Conservation (phyloP, 37 sponge, comb jelly and placozoan species). For the Bolinopsis microptera region DNA sequence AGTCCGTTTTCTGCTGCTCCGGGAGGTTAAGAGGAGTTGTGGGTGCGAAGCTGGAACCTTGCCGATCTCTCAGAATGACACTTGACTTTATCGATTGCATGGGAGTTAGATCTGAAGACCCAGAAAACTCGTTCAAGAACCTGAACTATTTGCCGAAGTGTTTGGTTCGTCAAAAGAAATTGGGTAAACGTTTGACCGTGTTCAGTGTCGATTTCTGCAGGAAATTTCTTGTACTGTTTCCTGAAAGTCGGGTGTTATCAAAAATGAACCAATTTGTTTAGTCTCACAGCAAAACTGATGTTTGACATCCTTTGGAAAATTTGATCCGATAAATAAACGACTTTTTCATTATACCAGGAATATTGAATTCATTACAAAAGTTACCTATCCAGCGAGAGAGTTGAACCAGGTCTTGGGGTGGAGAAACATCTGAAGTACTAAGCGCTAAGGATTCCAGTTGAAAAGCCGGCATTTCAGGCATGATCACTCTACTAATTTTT, state of each 20-base stretch:
- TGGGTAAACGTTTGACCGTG: background rate
- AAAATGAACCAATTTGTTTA: too few relatives aligned
- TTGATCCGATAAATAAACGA: too few relatives aligned
- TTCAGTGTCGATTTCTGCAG: background rate
- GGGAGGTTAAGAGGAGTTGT: constrained; percentile 11
- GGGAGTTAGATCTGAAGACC: background rate
- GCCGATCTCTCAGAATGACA: background rate
- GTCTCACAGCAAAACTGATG: too few relatives aligned
- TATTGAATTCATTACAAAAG: too few relatives aligned
- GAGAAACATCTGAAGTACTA: background rate
- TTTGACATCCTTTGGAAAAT: too few relatives aligned
- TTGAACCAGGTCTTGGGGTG: background rate
- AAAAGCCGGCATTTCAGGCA: background rate
- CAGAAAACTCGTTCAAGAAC: background rate
- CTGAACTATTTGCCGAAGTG: background rate
- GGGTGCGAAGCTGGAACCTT: background rate
- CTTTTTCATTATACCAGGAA: too few relatives aligned
- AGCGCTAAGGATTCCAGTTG: background rate
- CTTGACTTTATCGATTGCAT: background rate
- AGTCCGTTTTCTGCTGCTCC: background rate
- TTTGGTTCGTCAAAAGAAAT: background rate
- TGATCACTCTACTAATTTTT: background rate
- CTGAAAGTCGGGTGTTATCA: too few relatives aligned
- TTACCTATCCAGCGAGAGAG: constrained; percentile 29
- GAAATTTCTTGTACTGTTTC: background rate